Conservation (phyloP, 2,888 invertebrate species). For the Megaustenia siamemsis region DNA sequence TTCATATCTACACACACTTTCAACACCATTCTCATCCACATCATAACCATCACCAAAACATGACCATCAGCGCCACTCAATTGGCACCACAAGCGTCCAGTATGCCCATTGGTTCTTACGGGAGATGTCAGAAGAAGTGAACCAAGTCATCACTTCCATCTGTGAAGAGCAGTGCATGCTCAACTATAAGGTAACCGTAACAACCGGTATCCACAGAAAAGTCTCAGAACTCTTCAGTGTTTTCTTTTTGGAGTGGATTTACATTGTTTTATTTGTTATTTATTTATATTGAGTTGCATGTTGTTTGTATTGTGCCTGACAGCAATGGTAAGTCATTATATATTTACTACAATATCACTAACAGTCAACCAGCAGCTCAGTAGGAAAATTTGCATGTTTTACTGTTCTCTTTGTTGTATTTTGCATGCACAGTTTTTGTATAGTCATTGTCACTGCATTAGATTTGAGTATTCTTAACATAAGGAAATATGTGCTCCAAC, state of each 20-base stretch:
- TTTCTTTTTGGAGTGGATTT: background rate
- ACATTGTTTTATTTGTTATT: background rate
- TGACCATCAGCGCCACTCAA: constrained; percentile 88
- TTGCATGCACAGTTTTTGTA: too few relatives aligned
- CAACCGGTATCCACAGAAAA: background rate
- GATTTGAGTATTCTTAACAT: too few relatives aligned
- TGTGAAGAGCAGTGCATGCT: constrained; percentile 99
- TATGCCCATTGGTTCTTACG: constrained; percentile 97
- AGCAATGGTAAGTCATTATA: too few relatives aligned
- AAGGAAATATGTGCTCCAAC: too few relatives aligned
- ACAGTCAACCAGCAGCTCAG: constrained; percentile 23
- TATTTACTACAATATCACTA: too few relatives aligned
- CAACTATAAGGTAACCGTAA: constrained; percentile 87
- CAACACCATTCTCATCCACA: background rate
- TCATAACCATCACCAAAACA: background rate
- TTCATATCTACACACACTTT: background rate
- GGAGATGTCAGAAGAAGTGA: constrained; percentile 98
- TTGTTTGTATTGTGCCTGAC: background rate
- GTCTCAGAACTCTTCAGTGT: background rate
- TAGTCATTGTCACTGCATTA: too few relatives aligned
- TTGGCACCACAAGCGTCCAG: constrained; percentile 93
- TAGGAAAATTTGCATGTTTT: constrained; percentile 5
- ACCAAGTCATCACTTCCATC: constrained; percentile 98
- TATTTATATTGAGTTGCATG: background rate
- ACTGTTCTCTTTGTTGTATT: background rate